Base-by-base conservation (phyloP, 2,113 vertebrate genomes). In the Neolamprologus falcicula region DNA sequence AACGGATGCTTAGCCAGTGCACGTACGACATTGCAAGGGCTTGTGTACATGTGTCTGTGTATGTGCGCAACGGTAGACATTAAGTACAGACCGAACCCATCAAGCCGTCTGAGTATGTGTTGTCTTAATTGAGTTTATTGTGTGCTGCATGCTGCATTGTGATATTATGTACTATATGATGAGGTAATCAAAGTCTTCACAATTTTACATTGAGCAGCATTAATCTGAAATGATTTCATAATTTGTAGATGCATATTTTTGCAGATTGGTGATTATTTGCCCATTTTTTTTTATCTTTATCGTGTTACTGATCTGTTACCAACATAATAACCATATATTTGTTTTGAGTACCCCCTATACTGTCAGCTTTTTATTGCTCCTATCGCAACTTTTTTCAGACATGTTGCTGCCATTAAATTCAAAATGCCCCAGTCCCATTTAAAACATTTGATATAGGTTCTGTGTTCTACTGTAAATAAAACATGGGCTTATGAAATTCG, bases 401-500 rank as follows among this genome's bases (percentile, higher is more conserved):
- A n/a, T 37, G 19, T 66, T 66, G 61, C 61, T 66, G 17, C 33
- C 19, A 66, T 66, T 13, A 37, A 66, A 66, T 66, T n/a, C 19
- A 37, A 66, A 66, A 66, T 66, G 17, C 31, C 31, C 17, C 59
- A 63, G 59, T 35, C 9, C 31, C 61, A 35, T 66, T 35, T 66
- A n/a, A 66, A 35, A 66, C 31, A n/a, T 35, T 35, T 66, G 17
- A 66, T 66, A 66, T 35, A 63, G 9, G 1, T 63, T 63, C 17
- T 35, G 19, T 35, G 9, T 35, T 63, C 59, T 35, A 5, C 31
- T 35, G 31, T 63, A 63, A 63, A 63, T 63, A 63, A n/a, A 63
- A 63, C 59, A 35, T n/a, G 59, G 1, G 17, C 59, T 24, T 24
- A 35, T 7, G 59, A 35, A 11, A 63, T 63, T 35, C 0, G 0